These are phyloP conservation scores for Haliaeetus vocifer DNA, from an alignment of 2,797 vertebrate genomes.

Conservation along the genomic window DNA sequence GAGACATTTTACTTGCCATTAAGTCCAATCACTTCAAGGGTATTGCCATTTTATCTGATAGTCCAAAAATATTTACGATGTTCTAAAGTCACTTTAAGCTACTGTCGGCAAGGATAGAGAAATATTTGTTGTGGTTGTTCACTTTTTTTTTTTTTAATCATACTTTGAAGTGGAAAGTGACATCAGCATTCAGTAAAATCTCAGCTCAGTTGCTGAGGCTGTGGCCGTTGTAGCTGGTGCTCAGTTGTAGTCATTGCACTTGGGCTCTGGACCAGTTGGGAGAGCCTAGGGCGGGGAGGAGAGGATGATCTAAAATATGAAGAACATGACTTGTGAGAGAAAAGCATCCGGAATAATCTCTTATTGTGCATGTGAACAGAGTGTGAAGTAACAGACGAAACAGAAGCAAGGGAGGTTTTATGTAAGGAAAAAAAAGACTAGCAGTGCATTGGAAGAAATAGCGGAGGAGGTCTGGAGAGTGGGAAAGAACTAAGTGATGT, in stretches of 20 bases:
- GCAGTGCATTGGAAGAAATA: neutral
- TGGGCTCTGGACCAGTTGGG: neutral
- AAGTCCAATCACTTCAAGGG: neutral
- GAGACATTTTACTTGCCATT: neutral
- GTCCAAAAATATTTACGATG: neutral
- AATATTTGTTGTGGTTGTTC: neutral
- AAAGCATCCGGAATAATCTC: neutral
- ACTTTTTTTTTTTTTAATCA: neutral
- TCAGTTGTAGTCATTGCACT: neutral
- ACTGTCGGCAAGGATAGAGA: neutral
- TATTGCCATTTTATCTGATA: neutral
- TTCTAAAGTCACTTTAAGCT: neutral
- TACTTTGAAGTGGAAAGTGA: neutral
- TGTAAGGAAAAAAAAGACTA: neutral
- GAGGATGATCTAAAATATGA: neutral
- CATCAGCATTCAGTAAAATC: neutral
- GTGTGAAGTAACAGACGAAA: neutral
- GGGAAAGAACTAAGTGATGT: neutral
- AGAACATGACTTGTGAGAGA: neutral
- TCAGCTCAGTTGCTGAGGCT: neutral
- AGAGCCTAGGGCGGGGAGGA: fast-evolving
- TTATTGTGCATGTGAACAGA: neutral
- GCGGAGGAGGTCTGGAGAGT: neutral
- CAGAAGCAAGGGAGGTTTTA: neutral
- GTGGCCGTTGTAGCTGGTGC: neutral